Conservation (phyloP, 2,888 invertebrate species). For the Tetragnatha montana region DNA sequence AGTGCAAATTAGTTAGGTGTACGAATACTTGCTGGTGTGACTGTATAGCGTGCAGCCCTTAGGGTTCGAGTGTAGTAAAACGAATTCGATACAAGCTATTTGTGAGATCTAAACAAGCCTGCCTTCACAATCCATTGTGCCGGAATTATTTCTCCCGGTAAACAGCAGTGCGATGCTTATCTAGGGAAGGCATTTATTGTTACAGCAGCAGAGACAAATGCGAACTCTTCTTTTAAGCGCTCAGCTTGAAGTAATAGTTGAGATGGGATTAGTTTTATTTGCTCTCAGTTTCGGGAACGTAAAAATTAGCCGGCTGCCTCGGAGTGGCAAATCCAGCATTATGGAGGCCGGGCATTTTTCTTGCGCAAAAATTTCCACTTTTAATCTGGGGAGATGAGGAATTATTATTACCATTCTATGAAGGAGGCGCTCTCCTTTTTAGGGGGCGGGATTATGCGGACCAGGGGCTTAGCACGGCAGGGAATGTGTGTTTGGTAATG, state of each 20-base stretch:
- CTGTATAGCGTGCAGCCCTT: neutral
- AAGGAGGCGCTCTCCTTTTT: constrained; percentile 37
- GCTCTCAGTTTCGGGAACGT: constrained; percentile 26
- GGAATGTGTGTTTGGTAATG: constrained; percentile 44
- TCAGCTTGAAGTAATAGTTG: constrained; percentile 55
- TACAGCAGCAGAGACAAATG: constrained; percentile 51
- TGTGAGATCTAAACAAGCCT: constrained; percentile 35
- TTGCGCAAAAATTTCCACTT: constrained; percentile 49
- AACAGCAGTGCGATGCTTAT: constrained; percentile 64
- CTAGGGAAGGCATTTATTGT: constrained; percentile 46
- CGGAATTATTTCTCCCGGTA: constrained; percentile 60
- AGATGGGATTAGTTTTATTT: constrained; percentile 63
- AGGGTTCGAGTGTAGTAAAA: constrained; percentile 28
- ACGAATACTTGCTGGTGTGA: too few species aligned
- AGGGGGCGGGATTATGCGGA: constrained; percentile 17
- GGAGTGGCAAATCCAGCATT: constrained; percentile 48
- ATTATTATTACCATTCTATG: constrained; percentile 42
- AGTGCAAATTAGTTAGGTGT: too few species aligned
- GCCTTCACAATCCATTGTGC: constrained; percentile 33
- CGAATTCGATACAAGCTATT: constrained; percentile 47
- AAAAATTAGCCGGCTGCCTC: constrained; percentile 57
- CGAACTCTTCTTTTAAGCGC: constrained; percentile 59
- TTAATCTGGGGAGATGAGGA: constrained; percentile 46
- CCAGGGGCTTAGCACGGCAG: constrained; percentile 23
- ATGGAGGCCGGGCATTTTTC: constrained; percentile 27